Evolutionary conservation across 2,888 invertebrate species (phyloP).

Genomic region (Crematogaster levior): DNA sequence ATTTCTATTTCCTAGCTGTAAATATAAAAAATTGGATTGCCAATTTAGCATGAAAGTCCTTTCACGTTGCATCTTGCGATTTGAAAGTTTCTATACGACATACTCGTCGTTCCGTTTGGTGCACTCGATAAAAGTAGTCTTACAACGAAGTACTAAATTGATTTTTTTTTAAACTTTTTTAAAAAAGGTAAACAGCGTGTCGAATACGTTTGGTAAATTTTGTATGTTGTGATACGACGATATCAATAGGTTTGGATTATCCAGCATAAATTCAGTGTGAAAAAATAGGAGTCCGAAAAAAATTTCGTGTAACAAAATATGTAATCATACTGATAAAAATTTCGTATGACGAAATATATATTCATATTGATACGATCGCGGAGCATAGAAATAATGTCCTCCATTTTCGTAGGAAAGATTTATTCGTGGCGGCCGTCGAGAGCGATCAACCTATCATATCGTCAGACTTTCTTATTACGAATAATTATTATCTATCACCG

Average conservation of each 20-base stretch:
- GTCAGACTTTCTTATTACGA: constrained; percentile 75
- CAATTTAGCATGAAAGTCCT: constrained; percentile 19
- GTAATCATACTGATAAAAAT: constrained; percentile 2
- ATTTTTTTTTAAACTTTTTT: neutral
- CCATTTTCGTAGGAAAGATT: constrained; percentile 49
- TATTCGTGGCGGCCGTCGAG: constrained; percentile 69
- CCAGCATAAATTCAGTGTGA: neutral
- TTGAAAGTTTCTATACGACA: neutral
- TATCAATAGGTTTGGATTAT: neutral
- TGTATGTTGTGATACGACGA: neutral
- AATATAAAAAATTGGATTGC: constrained; percentile 37
- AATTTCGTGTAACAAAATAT: neutral
- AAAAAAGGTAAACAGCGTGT: neutral
- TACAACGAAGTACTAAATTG: neutral
- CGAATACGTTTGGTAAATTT: neutral
- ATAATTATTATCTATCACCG: constrained; percentile 74
- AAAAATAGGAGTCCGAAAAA: neutral
- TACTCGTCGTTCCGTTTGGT: neutral
- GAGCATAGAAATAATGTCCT: neutral
- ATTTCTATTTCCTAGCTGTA: constrained; percentile 27
- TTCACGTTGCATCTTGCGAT: constrained; percentile 22
- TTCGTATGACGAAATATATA: neutral
- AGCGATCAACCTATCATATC: constrained; percentile 74
- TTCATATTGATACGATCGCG: neutral
- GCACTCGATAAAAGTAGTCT: neutral